Evolutionary conservation across 1,140 invertebrate species (phyloP).

Genomic region (Archegozetes longisetosus): DNA sequence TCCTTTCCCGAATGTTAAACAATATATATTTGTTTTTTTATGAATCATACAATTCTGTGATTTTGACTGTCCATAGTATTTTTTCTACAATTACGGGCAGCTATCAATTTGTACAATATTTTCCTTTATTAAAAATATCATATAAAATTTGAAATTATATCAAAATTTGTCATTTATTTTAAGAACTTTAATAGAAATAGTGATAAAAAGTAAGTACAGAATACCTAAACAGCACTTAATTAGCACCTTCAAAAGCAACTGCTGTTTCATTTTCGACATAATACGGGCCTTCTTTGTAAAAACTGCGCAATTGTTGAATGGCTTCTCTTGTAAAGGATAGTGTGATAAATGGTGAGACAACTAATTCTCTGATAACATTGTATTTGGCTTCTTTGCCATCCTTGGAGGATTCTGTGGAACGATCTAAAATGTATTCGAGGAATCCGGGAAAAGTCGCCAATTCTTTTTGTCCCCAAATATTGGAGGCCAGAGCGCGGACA

Average conservation of each 20-base stretch:
- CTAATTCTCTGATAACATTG: constrained; percentile 45
- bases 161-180: too few species aligned
- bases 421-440: constrained; percentile 53
- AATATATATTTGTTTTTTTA: too few species aligned
- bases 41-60: too few species aligned
- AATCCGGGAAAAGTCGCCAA: constrained; percentile 44
- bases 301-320: constrained; percentile 41
- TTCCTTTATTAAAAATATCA: too few species aligned
- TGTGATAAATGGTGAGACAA: constrained; percentile 35
- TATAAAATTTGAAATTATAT: too few species aligned
- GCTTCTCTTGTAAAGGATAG: constrained; percentile 45
- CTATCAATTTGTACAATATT: too few species aligned
- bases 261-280: constrained; percentile 30
- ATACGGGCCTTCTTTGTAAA: constrained; percentile 52
- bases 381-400: constrained; percentile 51
- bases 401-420: constrained; percentile 46
- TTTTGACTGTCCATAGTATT: too few species aligned
- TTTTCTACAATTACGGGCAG: too few species aligned
- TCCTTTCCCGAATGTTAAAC: too few species aligned
- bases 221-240: too few species aligned
- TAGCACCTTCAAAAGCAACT: constrained; percentile 12
- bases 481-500: constrained; percentile 34
- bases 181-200: too few species aligned
- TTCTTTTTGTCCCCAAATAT: constrained; percentile 44
- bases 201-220: too few species aligned